Evolutionary conservation across 2,113 vertebrate species (phyloP).

Genomic region (Anhinga anhinga): DNA sequence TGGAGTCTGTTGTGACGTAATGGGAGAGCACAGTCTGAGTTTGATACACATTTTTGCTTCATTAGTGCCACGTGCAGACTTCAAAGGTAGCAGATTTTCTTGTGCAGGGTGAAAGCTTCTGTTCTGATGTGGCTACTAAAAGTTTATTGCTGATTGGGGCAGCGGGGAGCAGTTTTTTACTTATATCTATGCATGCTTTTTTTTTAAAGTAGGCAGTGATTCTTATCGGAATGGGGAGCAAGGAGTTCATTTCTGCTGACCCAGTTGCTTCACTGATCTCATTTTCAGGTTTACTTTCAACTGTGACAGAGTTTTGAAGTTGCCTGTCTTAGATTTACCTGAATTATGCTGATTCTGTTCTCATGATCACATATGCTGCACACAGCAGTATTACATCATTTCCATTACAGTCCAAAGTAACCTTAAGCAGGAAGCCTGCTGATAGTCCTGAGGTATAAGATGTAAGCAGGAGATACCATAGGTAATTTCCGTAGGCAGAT

Average conservation of each 20-base stretch:
- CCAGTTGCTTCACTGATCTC: conserved; percentile 31
- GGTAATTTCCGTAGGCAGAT: not conserved
- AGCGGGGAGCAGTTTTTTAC: not conserved
- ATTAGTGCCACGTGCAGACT: not conserved
- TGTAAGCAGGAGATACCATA: not conserved
- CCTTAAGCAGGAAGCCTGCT: not conserved
- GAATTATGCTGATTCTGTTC: conserved; percentile 42
- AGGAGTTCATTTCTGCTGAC: conserved; percentile 31
- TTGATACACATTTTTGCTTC: conserved; percentile 4
- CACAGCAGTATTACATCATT: conserved; percentile 3
- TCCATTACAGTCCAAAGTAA: not conserved
- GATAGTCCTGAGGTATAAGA: not conserved
- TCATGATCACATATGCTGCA: not conserved
- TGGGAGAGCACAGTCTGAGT: not conserved
- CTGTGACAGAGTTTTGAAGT: conserved; percentile 12
- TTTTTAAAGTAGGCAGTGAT: not conserved
- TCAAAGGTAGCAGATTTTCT: not conserved
- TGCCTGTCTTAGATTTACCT: conserved; percentile 11
- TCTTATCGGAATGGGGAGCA: not conserved
- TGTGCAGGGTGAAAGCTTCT: not conserved
- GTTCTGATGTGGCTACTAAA: not conserved
- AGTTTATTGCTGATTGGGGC: not conserved
- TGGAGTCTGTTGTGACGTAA: not conserved
- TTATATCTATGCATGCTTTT: not conserved
- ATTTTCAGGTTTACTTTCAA: conserved; percentile 48